phyloP scores from a whole-genome alignment of 2,797 vertebrate genomes.

The Sebastes paucispinis region DNA sequence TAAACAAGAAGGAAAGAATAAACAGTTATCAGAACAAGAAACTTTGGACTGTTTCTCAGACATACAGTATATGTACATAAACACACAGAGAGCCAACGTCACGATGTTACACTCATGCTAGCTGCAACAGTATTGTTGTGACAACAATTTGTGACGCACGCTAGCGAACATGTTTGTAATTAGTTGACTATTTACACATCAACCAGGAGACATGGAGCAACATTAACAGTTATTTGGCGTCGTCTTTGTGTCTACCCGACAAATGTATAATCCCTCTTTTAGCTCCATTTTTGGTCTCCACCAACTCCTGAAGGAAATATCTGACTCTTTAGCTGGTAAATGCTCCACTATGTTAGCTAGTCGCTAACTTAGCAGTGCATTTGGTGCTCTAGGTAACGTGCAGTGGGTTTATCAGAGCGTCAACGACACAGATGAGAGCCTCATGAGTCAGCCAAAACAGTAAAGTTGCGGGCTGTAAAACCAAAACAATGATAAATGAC shows the following conservation, averaged over 20 bases:
- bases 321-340: neutral
- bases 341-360: neutral
- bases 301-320: neutral
- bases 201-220: neutral
- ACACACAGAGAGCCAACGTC: neutral
- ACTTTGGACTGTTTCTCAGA: neutral
- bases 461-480: neutral
- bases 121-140: neutral
- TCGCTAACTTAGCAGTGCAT: neutral
- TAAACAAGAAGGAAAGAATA: slow-evolving; percentile 54
- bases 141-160: no score
- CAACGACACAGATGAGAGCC: neutral
- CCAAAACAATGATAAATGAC: neutral
- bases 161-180: neutral
- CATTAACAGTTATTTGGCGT: neutral
- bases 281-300: slow-evolving; percentile 7
- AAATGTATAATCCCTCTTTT: neutral
- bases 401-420: neutral
- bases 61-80: neutral
- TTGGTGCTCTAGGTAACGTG: neutral
- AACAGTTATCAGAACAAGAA: neutral
- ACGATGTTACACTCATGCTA: neutral
- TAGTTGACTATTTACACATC: neutral
- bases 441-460: neutral
- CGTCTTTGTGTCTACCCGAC: neutral